Base-by-base conservation (phyloP, 1,140 invertebrate genomes). In the Zeugodacus cucurbitae region DNA sequence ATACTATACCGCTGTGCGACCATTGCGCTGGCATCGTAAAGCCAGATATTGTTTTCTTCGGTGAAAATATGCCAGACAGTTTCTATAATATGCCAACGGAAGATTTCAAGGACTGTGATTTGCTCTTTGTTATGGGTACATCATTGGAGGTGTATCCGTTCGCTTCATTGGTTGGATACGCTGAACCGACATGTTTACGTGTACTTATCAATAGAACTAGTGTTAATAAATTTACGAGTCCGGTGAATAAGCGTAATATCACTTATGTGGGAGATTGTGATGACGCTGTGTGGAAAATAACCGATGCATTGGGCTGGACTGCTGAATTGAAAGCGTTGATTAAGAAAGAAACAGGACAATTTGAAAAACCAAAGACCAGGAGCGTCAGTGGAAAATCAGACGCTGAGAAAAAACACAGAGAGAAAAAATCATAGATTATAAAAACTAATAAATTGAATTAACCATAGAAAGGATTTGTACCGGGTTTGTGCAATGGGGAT, bases 41-140 rank as follows among this genome's bases (percentile, higher is more conserved):
- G 93, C 98, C 98, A 44, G 98, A 99, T 91, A 98, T 99, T 92
- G 96, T 99, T 1, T 98, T 99, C 93, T 99, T 99, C 94, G 98
- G 98, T 32, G 98, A 99, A 95, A 95, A 95, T 92, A 94, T 99
- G 57, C 98, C 98, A 0, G 91, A 95, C 1, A 95, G 96, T 87
- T 99, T 98, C 94, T 96, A 96, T 90, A 90, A 92, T 22, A 94
- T 95, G 82, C 94, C 96, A 4, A 93, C 94, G 29, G 92, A 95
- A 89, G 98, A 99, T 94, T 98, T 99, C 92, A 93, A 94, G 58
- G 94, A 97, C 88, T 99, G 98, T 94, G 98, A 99, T 94, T 94
- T 99, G 88, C 94, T 99, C 8, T 98, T 99, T 87, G 97, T 99
- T 7, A 97, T 99, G 96, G 98, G 98, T 11, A 99, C 98, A 2